Conservation (phyloP, 1,140 invertebrate genomes). For the Drosophila nikananu region DNA sequence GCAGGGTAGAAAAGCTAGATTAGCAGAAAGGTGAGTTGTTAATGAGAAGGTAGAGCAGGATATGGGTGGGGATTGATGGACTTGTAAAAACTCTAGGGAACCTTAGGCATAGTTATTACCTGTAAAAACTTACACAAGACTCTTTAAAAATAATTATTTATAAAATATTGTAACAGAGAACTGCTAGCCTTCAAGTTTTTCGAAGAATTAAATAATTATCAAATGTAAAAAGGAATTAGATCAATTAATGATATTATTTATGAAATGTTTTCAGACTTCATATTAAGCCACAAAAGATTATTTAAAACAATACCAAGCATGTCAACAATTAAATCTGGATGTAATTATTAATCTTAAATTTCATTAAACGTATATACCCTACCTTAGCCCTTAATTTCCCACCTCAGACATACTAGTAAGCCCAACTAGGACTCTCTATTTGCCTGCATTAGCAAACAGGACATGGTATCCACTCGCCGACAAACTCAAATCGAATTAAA, state of each 20-base stretch:
- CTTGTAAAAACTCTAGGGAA: background rate
- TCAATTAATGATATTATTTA: too few relatives aligned
- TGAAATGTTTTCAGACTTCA: too few relatives aligned
- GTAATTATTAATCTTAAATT: background rate
- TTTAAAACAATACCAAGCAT: too few relatives aligned
- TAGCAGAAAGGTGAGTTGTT: background rate
- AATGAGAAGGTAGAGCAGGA: conserved; percentile 5
- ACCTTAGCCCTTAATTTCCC: background rate
- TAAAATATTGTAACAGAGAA: background rate
- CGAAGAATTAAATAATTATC: background rate
- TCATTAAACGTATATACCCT: background rate
- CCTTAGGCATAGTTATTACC: too few relatives aligned
- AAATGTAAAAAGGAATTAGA: too few relatives aligned
- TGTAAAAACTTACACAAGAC: too few relatives aligned
- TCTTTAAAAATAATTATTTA: background rate
- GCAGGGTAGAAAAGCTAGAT: background rate
- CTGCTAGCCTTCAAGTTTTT: too few relatives aligned
- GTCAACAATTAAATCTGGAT: background rate
- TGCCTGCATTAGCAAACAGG: conserved; percentile 27
- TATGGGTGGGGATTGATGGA: background rate
- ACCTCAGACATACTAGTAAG: conserved; percentile 7
- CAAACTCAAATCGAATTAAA: conserved; percentile 66
- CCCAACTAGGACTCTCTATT: conserved; percentile 33
- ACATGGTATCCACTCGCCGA: background rate
- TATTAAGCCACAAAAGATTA: background rate